Percentiles rank a stretch among this genome's conserved stretches.
phyloP scores from a whole-genome alignment of 2,797 vertebrate species.

The Leptatherina wallacei region DNA sequence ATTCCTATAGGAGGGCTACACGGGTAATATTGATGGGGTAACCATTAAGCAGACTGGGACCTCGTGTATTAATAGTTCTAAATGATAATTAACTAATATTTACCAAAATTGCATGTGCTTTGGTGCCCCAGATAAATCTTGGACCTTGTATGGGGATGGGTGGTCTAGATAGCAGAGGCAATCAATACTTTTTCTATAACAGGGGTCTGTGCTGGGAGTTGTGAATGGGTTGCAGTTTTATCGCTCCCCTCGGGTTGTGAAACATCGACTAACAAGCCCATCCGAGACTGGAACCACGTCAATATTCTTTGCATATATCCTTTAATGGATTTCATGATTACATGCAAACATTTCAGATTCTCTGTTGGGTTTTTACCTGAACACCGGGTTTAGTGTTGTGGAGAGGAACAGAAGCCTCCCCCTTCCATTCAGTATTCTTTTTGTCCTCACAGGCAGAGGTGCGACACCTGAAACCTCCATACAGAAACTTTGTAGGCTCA shows the following conservation, averaged over 20 bases:
- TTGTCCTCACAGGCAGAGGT: constrained; percentile 8
- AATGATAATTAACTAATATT: background rate
- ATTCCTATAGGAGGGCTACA: background rate
- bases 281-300: constrained; percentile 38
- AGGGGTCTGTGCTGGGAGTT: constrained; percentile 38
- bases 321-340: constrained; percentile 62
- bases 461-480: constrained; percentile 47
- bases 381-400: constrained; percentile 20
- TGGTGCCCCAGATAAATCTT: constrained; percentile 47
- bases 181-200: constrained; percentile 62
- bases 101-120: background rate
- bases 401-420: constrained; percentile 13
- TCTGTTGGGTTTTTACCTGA: background rate
- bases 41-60: no score
- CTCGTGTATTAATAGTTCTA: background rate
- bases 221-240: constrained; percentile 45
- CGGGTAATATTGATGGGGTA: background rate
- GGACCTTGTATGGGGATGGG: constrained; percentile 25
- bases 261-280: constrained; percentile 52
- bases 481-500: constrained; percentile 32
- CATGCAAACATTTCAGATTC: constrained; percentile 39
- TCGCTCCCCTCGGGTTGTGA: constrained; percentile 54
- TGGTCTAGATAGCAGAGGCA: constrained; percentile 12
- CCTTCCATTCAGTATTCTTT: constrained; percentile 35
- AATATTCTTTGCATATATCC: constrained; percentile 43